These are phyloP conservation scores for Drosophila sp. DNA, from an alignment of 1,140 invertebrate genomes.

Conservation along the genomic window DNA sequence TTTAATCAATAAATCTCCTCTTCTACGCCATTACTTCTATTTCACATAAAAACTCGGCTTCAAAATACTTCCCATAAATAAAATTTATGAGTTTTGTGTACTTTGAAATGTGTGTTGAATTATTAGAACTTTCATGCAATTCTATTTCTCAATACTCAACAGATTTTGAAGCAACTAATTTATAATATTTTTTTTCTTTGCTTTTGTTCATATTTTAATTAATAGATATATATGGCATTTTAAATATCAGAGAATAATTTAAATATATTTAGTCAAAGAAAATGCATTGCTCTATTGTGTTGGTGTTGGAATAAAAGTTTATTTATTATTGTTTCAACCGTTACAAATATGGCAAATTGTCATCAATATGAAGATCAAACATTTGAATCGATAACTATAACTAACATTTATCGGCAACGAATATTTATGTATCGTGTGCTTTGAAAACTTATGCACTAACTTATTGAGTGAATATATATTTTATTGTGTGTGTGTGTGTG, in stretches of 20 bases:
- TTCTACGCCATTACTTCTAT: no score
- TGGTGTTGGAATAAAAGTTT: constrained; percentile 76
- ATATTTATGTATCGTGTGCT: constrained; percentile 19
- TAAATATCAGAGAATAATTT: no score
- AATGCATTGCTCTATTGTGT: constrained; percentile 4
- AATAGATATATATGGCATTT: not conserved
- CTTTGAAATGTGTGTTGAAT: not conserved
- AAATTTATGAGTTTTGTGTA: constrained; percentile 1
- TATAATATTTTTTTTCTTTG: no score
- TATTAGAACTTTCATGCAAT: no score
- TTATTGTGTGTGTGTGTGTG: constrained; percentile 28
- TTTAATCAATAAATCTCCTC: no score
- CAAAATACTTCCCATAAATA: not conserved
- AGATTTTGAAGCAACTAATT: no score
- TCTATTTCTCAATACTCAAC: no score
- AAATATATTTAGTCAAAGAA: not conserved
- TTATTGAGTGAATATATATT: constrained; percentile 33
- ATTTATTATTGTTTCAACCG: constrained; percentile 69
- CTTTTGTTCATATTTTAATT: not conserved
- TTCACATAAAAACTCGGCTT: no score
- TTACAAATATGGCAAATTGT: constrained; percentile 75
- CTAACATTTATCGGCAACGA: constrained; percentile 49
- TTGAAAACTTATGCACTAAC: constrained; percentile 66
- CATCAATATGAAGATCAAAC: constrained; percentile 38
- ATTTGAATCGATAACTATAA: constrained; percentile 55